These are phyloP conservation scores for Wasmannia auropunctata DNA, from an alignment of 1,140 invertebrate species.

Conservation along the genomic window DNA sequence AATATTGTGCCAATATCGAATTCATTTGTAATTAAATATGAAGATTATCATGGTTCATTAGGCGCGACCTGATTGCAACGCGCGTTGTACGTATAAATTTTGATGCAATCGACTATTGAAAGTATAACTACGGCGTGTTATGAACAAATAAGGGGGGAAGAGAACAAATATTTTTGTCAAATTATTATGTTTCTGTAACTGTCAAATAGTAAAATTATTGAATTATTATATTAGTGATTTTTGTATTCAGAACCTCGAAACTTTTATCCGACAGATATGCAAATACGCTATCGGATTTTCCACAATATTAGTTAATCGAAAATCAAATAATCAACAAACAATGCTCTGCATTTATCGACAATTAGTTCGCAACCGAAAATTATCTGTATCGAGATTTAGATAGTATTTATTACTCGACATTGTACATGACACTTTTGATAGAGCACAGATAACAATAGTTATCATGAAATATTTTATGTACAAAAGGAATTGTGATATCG, in stretches of 20 bases:
- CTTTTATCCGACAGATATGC: neutral
- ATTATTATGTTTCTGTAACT: neutral
- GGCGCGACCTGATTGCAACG: neutral
- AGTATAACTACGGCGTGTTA: neutral
- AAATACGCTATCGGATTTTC: neutral
- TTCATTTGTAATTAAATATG: slow-evolving; percentile 31
- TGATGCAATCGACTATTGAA: neutral
- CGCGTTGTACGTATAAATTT: slow-evolving; percentile 34
- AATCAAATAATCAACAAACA: neutral
- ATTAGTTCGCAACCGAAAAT: neutral
- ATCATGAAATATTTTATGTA: neutral
- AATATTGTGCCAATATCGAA: slow-evolving; percentile 17
- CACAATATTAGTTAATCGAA: neutral
- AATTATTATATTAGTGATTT: too few species aligned
- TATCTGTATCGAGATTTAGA: neutral
- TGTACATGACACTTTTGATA: neutral
- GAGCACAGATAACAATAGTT: neutral
- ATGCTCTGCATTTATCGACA: neutral
- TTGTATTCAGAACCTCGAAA: neutral
- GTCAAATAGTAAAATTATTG: neutral
- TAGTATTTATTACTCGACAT: neutral
- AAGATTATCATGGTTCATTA: slow-evolving; percentile 46
- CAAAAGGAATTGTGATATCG: neutral
- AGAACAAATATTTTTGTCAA: neutral
- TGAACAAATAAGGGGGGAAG: neutral